A percentile compares a stretch with the other conserved stretches of the same genome.
These are phyloP conservation scores for Elachura formosa DNA, from an alignment of 2,113 vertebrate species.

Conservation along the genomic window DNA sequence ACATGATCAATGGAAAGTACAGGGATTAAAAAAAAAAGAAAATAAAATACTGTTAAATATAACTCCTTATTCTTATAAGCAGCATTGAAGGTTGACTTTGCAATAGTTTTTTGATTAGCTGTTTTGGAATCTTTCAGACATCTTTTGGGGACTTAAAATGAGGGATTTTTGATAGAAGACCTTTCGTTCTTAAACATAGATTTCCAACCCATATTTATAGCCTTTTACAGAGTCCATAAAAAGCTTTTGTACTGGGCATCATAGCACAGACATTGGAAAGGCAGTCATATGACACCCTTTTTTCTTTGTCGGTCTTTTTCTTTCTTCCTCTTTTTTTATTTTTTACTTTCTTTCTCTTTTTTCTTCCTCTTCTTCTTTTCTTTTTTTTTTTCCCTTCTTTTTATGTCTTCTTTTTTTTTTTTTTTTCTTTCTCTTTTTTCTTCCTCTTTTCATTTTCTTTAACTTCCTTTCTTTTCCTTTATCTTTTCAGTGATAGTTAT, in stretches of 20 bases:
- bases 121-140: constrained; percentile 52
- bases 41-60: constrained; percentile 71
- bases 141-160: not conserved
- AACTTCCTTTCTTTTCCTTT: not conserved
- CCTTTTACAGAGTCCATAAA: constrained; percentile 83
- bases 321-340: not conserved
- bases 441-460: constrained; percentile 10
- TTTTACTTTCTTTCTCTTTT: constrained; percentile 14
- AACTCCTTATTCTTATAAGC: constrained; percentile 35
- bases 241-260: constrained; percentile 80
- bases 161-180: not conserved
- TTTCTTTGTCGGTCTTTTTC: constrained; percentile 36
- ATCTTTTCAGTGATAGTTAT: constrained; percentile 70
- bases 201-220: constrained; percentile 72
- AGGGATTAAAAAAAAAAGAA: constrained; percentile 60
- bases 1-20: constrained; percentile 76
- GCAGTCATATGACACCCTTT: constrained; percentile 83
- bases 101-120: constrained; percentile 69
- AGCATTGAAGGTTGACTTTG: constrained; percentile 60
- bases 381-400: not conserved
- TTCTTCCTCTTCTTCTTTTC: not conserved
- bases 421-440: not conserved
- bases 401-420: not conserved
- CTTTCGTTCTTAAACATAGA: constrained; percentile 66
- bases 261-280: constrained; percentile 74